Percentiles rank a stretch among this genome's conserved stretches.
These are phyloP conservation scores for Rhogogaster chlorosoma DNA, from an alignment of 2,888 invertebrate species.

Conservation along the genomic window DNA sequence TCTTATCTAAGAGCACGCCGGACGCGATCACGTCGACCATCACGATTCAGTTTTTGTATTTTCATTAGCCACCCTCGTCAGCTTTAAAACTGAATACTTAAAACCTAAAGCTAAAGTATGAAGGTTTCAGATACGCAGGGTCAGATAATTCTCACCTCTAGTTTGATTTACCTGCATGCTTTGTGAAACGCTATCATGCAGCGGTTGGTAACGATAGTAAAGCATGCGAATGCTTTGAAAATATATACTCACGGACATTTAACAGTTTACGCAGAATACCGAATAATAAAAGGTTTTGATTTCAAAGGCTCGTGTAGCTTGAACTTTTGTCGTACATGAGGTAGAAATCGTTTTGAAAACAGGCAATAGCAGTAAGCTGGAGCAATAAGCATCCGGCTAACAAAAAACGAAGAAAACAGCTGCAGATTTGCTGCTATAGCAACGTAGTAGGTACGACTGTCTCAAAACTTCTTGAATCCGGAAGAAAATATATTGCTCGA, in stretches of 20 bases:
- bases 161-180: slow-evolving; percentile 9
- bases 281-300: slow-evolving; percentile 7
- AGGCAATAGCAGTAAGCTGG: background rate
- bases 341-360: background rate
- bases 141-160: background rate
- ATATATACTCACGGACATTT: background rate
- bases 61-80: background rate
- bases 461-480: background rate
- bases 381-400: background rate
- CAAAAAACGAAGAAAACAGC: background rate
- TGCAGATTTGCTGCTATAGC: background rate
- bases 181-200: slow-evolving; percentile 2
- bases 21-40: background rate
- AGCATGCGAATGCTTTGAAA: slow-evolving; percentile 33
- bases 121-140: background rate
- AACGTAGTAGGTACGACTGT: background rate
- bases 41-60: background rate
- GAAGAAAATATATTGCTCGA: background rate
- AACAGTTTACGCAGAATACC: background rate
- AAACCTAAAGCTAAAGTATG: background rate
- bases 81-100: background rate
- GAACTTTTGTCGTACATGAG: slow-evolving; percentile 17
- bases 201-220: background rate
- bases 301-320: slow-evolving; percentile 6
- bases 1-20: background rate